Base-by-base conservation (phyloP, 1,140 invertebrate genomes). In the Sarcophaga peregrina region DNA sequence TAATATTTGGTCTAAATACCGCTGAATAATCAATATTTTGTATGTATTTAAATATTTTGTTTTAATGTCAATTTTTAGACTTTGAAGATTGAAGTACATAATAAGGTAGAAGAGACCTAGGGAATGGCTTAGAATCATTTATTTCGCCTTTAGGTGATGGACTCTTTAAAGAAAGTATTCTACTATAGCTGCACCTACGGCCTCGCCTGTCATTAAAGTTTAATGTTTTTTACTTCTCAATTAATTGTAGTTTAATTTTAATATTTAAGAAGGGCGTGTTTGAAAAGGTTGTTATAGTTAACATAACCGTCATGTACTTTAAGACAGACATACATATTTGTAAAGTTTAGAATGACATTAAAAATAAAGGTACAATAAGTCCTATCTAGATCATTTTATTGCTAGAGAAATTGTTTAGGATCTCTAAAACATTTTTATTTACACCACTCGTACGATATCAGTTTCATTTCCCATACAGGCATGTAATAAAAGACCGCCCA, bases 221-320 rank as follows among this genome's bases (percentile, higher is more conserved):
- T 48, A 48, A 46, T 48, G 15, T 15, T 76, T 76, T 76, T 76
- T 46, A 76, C 74, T 76, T 76, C 74, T 76, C 37, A 17, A 76
- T 76, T 76, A 76, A 76, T 76, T 76, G 74, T 47, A 76, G 74
- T 76, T 76, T 48, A 76, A 17, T 76, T 76, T 76, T 76, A 76
- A 76, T 76, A 46, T 48, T 15, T 68, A 48, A 48, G 48, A 76
- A 17, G 74, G 74, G 46, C 74, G 74, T 76, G 74, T 17, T 76
- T 76, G 45, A 17, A 76, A 5, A 46, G 74, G 11, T 48, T 48
- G 74, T 76, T 76, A 17, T n/a, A 76, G 74, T 76, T 48, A 76
- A 76, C 45, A 47, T 48, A 48, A 37, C 25, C 25, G 25, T 4
- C 25, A 37, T 37, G 25, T 37, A 37, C 25, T 2, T 37, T 1